A percentile compares a stretch with the other conserved stretches of the same genome.
phyloP scores from a whole-genome alignment of 2,888 invertebrate genomes.

The Craniophora ligustri region DNA sequence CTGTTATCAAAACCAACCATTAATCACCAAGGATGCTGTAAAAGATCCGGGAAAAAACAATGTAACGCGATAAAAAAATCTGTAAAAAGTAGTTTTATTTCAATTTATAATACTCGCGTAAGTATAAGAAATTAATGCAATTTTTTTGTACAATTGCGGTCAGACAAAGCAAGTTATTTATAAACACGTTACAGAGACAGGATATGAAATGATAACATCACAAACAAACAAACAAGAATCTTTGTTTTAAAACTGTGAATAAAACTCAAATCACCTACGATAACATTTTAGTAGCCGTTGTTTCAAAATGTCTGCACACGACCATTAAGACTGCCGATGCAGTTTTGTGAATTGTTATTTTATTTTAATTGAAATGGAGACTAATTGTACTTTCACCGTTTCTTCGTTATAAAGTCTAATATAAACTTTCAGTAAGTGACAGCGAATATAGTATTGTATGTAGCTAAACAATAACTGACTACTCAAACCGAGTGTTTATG shows the following conservation, averaged over 20 bases:
- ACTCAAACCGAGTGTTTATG: too few relatives aligned
- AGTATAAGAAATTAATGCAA: not conserved
- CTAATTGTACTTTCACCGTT: constrained; percentile 37
- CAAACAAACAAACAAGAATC: not conserved
- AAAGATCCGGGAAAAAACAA: too few relatives aligned
- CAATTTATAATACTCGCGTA: too few relatives aligned
- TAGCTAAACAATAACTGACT: too few relatives aligned
- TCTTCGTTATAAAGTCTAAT: not conserved
- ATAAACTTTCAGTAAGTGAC: not conserved
- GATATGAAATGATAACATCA: not conserved
- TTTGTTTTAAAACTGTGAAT: constrained; percentile 15
- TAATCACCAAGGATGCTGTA: too few relatives aligned
- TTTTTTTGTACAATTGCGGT: not conserved
- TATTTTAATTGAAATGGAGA: not conserved
- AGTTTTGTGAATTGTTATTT: constrained; percentile 28
- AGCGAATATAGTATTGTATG: too few relatives aligned
- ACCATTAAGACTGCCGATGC: constrained; percentile 4
- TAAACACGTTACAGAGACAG: not conserved
- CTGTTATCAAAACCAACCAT: too few relatives aligned
- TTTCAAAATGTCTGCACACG: not conserved
- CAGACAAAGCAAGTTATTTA: not conserved
- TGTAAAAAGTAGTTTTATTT: too few relatives aligned
- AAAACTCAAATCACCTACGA: not conserved
- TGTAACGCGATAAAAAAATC: too few relatives aligned
- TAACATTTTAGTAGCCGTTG: not conserved